phyloP scores from a whole-genome alignment of 2,888 invertebrate genomes.

The Tridacna gigas region DNA sequence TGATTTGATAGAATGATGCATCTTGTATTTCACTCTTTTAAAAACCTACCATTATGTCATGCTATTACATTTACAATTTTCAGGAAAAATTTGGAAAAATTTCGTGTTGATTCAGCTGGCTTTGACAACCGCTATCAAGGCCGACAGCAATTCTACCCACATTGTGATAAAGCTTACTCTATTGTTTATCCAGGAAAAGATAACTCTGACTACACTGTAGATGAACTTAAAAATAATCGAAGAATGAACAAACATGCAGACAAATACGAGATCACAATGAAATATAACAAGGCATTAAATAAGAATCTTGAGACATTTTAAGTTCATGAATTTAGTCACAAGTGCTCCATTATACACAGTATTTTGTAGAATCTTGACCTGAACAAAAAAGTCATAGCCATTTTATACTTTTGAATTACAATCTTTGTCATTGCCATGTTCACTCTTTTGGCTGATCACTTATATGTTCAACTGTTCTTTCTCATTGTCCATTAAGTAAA shows the following conservation, averaged over 20 bases:
- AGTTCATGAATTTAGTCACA: no score
- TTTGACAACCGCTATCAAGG: slow-evolving; percentile 79
- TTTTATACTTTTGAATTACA: no score
- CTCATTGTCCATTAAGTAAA: no score
- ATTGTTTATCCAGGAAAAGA: slow-evolving; percentile 79
- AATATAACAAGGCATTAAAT: slow-evolving; percentile 11
- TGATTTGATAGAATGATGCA: no score
- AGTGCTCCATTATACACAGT: no score
- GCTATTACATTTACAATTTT: slow-evolving; percentile 57
- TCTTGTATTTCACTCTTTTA: no score
- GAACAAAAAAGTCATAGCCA: no score
- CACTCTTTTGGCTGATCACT: no score
- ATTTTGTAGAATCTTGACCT: no score
- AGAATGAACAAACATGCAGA: slow-evolving; percentile 72
- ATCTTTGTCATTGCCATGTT: no score
- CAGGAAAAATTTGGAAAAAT: slow-evolving; percentile 71
- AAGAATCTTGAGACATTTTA: background rate
- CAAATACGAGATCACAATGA: slow-evolving; percentile 70
- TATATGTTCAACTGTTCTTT: no score
- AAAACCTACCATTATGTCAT: background rate
- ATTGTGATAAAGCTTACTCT: slow-evolving; percentile 77
- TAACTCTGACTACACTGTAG: slow-evolving; percentile 76
- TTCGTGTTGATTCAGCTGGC: slow-evolving; percentile 80
- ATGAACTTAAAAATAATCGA: slow-evolving; percentile 73
- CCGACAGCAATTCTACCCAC: slow-evolving; percentile 70